A percentile compares a stretch with the other conserved stretches of the same genome.
phyloP scores from a whole-genome alignment of 2,113 vertebrate species.

The Eptesicus fuscus region DNA sequence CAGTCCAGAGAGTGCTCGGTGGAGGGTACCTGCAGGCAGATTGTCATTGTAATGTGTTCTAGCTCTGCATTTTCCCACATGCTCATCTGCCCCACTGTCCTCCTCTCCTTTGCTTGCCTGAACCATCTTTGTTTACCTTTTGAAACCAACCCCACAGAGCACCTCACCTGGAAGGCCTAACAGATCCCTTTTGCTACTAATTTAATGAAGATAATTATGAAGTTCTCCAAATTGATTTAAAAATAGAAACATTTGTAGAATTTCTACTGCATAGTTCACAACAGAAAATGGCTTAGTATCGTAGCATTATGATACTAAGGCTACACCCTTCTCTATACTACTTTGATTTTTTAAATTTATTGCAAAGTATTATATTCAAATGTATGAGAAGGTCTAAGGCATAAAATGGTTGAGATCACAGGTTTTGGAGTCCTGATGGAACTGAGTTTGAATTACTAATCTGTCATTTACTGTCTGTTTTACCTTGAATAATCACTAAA shows the following conservation, averaged over 20 bases:
- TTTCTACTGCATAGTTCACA: not conserved
- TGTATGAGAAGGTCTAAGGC: not conserved
- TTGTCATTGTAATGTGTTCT: not conserved
- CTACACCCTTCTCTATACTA: not conserved
- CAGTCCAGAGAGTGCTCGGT: not conserved
- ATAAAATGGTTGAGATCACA: not conserved
- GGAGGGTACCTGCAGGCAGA: not conserved
- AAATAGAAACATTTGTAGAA: not conserved
- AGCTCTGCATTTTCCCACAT: not conserved
- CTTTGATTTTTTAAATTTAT: not conserved
- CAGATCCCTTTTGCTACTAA: not conserved
- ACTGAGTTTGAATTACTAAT: not conserved
- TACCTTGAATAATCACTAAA: not conserved
- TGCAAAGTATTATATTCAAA: not conserved
- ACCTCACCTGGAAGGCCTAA: not conserved
- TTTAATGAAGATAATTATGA: not conserved
- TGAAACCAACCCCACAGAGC: not conserved
- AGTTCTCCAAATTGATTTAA: not conserved
- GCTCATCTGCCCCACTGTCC: not conserved
- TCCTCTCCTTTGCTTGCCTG: not conserved
- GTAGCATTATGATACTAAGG: not conserved
- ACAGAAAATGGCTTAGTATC: not conserved
- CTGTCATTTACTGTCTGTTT: not conserved
- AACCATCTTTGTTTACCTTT: not conserved
- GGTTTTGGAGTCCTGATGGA: not conserved